A percentile compares a stretch with the other conserved stretches of the same genome.
phyloP scores from a whole-genome alignment of 2,888 invertebrate genomes.

The Gerris lacustris region DNA sequence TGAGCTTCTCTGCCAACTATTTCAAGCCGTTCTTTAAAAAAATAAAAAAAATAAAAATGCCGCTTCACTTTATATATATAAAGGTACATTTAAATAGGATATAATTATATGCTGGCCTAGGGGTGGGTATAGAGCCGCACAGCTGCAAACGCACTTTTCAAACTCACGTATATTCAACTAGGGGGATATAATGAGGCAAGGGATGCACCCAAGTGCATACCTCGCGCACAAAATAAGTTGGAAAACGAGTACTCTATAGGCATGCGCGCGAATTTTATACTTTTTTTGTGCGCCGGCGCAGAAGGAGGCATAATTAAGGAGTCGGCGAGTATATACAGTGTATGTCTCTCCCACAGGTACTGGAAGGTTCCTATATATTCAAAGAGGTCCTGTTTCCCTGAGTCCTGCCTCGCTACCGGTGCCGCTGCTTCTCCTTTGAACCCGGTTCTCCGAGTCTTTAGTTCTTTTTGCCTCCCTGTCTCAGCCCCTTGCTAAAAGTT shows the following conservation, averaged over 20 bases:
- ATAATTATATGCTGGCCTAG: background rate
- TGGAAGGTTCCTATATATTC: no score
- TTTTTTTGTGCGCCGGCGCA: background rate
- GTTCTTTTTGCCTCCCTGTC: no score
- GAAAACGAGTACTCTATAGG: background rate
- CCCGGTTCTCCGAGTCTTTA: no score
- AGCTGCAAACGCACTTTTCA: no score
- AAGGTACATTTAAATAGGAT: background rate
- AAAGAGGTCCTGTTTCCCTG: no score
- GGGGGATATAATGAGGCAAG: background rate
- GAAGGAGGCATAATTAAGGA: background rate
- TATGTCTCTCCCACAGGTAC: background rate
- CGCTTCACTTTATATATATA: background rate
- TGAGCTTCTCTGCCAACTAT: background rate
- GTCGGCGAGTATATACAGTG: background rate
- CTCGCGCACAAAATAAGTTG: background rate
- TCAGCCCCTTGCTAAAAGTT: no score
- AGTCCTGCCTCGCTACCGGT: no score
- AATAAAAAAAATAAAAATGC: background rate
- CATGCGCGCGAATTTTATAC: slow-evolving; percentile 1
- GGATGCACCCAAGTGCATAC: background rate
- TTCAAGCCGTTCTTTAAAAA: background rate
- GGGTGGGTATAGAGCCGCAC: no score
- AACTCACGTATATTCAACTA: no score
- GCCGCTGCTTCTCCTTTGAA: no score